A percentile compares a stretch with the other conserved stretches of the same genome.
phyloP scores from a whole-genome alignment of 2,888 invertebrate species.

The Rhyacophila evoluta region DNA sequence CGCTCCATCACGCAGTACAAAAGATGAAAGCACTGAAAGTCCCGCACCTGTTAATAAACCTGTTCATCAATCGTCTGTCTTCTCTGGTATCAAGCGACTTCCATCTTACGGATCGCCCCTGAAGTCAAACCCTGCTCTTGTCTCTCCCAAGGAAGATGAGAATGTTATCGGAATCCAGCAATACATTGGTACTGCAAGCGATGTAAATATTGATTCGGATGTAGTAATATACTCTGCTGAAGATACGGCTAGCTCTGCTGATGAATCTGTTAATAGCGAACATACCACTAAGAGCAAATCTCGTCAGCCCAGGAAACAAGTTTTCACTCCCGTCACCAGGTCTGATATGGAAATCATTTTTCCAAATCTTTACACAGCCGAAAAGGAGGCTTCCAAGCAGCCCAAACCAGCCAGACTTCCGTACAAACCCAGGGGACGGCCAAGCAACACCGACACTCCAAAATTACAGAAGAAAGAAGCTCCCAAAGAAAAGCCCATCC shows the following conservation, averaged over 20 bases:
- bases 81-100: neutral
- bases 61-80: neutral
- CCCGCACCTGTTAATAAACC: neutral
- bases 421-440: constrained; percentile 30
- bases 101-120: neutral
- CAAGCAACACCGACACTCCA: constrained; percentile 23
- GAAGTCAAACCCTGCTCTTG: neutral
- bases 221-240: neutral
- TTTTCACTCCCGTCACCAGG: constrained; percentile 65
- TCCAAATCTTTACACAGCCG: constrained; percentile 57
- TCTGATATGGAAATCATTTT: constrained; percentile 67
- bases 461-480: constrained; percentile 34
- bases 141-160: neutral
- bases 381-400: constrained; percentile 30
- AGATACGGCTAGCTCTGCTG: constrained; percentile 57
- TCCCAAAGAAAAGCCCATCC: neutral
- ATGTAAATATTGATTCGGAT: constrained; percentile 55
- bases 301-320: constrained; percentile 69
- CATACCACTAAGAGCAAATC: constrained; percentile 56
- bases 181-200: neutral
- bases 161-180: neutral
- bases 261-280: constrained; percentile 59
- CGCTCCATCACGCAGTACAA: neutral
- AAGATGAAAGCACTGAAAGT: neutral
- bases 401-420: constrained; percentile 31